phyloP scores from a whole-genome alignment of 2,888 invertebrate species.

The Nephrocerus scutellatus region DNA sequence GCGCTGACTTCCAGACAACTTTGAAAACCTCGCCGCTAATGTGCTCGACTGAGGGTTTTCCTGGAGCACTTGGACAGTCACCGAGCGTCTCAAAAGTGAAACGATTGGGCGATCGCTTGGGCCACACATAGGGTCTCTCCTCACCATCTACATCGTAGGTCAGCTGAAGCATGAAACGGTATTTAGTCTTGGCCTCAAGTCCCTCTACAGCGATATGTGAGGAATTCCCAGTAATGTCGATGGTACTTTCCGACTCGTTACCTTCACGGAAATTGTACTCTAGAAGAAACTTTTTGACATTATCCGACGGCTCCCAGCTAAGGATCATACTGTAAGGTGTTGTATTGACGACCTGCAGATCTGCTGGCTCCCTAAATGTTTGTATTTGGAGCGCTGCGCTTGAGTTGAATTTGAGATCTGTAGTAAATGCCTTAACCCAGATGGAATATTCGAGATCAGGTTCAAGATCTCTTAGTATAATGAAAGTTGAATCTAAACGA shows the following conservation, averaged over 20 bases:
- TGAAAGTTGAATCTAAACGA: constrained; percentile 29
- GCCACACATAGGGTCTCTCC: constrained; percentile 62
- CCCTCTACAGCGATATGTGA: constrained; percentile 31
- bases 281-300: constrained; percentile 40
- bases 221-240: constrained; percentile 28
- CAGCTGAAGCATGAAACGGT: constrained; percentile 64
- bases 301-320: constrained; percentile 59
- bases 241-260: constrained; percentile 32
- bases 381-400: constrained; percentile 56
- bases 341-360: constrained; percentile 53
- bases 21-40: constrained; percentile 67
- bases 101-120: constrained; percentile 52
- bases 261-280: constrained; percentile 26
- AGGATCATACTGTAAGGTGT: constrained; percentile 59
- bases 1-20: constrained; percentile 73
- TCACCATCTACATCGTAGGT: constrained; percentile 55
- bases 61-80: constrained; percentile 73
- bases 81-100: constrained; percentile 73
- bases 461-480: constrained; percentile 54
- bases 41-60: constrained; percentile 65
- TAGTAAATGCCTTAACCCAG: constrained; percentile 69
- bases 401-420: constrained; percentile 57
- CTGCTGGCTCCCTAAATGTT: constrained; percentile 67
- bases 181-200: constrained; percentile 67
- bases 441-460: constrained; percentile 65